These are phyloP conservation scores for Tetrao urogallus DNA, from an alignment of 2,113 vertebrate species.

Conservation along the genomic window DNA sequence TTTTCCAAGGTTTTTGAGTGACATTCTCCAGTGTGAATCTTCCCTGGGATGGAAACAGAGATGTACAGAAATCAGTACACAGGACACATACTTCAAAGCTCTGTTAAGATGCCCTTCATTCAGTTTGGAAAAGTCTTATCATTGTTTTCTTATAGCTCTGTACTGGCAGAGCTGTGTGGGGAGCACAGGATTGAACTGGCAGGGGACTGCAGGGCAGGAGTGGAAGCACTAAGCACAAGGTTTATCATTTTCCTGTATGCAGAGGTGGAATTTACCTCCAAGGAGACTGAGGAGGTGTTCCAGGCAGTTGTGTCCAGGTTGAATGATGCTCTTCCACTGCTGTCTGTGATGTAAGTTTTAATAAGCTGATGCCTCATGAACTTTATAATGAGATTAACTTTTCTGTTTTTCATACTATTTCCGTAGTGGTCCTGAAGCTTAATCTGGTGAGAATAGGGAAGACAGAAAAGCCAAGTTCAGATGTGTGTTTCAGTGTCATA, in stretches of 20 bases:
- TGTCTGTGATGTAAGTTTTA: constrained; percentile 62
- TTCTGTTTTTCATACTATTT: constrained; percentile 45
- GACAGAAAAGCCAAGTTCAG: not conserved
- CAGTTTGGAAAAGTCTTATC: not conserved
- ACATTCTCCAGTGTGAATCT: constrained; percentile 60
- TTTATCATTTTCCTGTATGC: not conserved
- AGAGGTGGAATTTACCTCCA: constrained; percentile 58
- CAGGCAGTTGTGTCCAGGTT: constrained; percentile 59
- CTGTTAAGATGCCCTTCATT: not conserved
- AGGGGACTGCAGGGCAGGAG: not conserved
- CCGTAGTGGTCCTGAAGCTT: constrained; percentile 62
- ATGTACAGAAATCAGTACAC: not conserved
- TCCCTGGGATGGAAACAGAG: constrained; percentile 45
- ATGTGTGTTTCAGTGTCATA: not conserved
- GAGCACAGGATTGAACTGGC: not conserved
- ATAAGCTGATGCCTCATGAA: constrained; percentile 47
- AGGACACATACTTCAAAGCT: not conserved
- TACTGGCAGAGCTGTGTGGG: not conserved
- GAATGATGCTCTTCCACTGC: constrained; percentile 33
- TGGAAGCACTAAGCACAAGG: not conserved
- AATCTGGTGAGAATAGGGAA: constrained; percentile 20
- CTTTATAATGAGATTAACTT: constrained; percentile 56
- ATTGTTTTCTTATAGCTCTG: not conserved
- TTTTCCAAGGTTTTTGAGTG: not conserved
- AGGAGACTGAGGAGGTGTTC: constrained; percentile 55